Evolutionary conservation across 2,888 invertebrate genomes (phyloP).

Genomic region (Tetramorium bicarinatum): DNA sequence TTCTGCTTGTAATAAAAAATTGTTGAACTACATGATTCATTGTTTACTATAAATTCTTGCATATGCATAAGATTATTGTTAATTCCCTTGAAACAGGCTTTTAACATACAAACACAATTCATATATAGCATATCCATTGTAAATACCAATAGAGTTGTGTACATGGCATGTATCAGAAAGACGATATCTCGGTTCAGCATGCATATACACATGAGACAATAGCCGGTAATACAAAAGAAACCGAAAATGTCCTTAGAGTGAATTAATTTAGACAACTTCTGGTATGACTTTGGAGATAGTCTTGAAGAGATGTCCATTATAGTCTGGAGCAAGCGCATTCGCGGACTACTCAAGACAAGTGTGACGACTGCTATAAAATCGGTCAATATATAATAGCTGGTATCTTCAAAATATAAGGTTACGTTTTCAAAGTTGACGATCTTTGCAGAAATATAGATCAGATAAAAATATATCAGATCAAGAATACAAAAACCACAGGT

Average conservation of each 20-base stretch:
- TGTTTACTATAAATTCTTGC: too few relatives aligned
- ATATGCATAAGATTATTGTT: too few relatives aligned
- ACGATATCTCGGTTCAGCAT: too few relatives aligned
- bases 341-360: not conserved
- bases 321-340: not conserved
- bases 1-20: too few relatives aligned
- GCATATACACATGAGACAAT: not conserved
- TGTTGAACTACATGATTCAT: too few relatives aligned
- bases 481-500: not conserved
- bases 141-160: not conserved
- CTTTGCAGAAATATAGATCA: not conserved
- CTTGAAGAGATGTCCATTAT: not conserved
- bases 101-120: not conserved
- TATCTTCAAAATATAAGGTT: not conserved
- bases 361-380: not conserved
- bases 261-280: not conserved
- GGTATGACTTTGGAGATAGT: not conserved
- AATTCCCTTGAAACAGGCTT: not conserved
- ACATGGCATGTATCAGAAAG: rapidly evolving
- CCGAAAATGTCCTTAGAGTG: not conserved
- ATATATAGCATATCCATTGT: not conserved
- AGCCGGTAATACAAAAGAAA: not conserved
- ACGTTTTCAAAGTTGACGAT: not conserved
- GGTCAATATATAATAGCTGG: not conserved
- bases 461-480: not conserved